These are phyloP conservation scores for Lepidurus arcticus DNA, from an alignment of 1,140 invertebrate genomes.

Conservation along the genomic window DNA sequence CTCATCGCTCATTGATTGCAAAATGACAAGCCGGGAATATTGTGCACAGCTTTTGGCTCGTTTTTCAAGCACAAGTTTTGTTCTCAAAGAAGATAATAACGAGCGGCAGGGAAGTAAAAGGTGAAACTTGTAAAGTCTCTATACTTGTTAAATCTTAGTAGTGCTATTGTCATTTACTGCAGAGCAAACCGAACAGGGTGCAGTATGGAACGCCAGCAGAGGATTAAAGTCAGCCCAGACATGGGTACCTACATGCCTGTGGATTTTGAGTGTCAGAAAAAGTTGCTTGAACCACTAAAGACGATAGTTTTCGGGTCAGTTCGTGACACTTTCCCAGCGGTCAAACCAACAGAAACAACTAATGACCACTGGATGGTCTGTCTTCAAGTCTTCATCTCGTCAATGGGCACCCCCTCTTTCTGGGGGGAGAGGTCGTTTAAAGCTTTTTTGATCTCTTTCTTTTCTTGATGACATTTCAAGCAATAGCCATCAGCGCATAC, in stretches of 20 bases:
- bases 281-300: neutral
- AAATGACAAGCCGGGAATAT: no score
- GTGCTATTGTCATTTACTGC: no score
- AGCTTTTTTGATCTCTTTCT: conserved; percentile 16
- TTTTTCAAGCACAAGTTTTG: no score
- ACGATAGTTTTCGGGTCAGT: neutral
- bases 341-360: neutral
- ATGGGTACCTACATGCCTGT: neutral
- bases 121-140: no score
- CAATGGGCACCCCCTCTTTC: neutral
- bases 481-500: neutral
- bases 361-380: neutral
- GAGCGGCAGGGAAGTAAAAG: no score
- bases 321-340: neutral
- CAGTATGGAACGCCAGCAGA: neutral
- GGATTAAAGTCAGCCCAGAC: neutral
- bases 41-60: no score
- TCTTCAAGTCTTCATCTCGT: neutral
- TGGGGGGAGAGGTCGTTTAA: neutral
- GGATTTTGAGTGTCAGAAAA: neutral
- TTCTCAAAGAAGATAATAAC: no score
- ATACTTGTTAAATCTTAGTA: no score
- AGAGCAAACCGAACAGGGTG: no score
- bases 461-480: conserved; percentile 3
- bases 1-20: neutral